A percentile compares a stretch with the other conserved stretches of the same genome.
These are phyloP conservation scores for Galendromus occidentalis DNA, from an alignment of 1,140 invertebrate species.

Conservation along the genomic window DNA sequence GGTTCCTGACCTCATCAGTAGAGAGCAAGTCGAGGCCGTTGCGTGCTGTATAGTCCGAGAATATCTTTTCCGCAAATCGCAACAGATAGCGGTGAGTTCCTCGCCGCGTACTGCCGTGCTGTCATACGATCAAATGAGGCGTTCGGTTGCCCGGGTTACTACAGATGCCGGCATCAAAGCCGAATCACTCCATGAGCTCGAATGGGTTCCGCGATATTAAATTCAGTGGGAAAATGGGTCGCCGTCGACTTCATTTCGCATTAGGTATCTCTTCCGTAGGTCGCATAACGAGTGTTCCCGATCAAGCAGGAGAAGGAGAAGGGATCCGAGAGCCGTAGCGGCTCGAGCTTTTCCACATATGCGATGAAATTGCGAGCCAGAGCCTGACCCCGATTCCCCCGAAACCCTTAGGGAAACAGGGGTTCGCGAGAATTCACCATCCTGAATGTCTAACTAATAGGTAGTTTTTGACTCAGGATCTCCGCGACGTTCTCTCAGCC, in stretches of 20 bases:
- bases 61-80: neutral
- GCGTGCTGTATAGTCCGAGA: constrained; percentile 4
- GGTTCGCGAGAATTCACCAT: neutral
- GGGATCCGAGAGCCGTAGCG: neutral
- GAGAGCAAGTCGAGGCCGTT: neutral
- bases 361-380: neutral
- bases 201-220: no score
- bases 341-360: neutral
- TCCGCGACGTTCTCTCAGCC: neutral
- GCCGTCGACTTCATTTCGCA: no score
- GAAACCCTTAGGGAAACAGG: neutral
- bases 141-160: neutral
- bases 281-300: neutral
- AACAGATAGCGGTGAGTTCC: neutral
- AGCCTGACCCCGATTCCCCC: neutral
- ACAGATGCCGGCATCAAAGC: neutral
- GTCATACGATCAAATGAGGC: neutral
- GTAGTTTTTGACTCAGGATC: neutral
- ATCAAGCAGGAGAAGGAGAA: neutral
- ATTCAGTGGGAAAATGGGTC: no score
- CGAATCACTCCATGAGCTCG: no score
- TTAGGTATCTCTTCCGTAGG: no score
- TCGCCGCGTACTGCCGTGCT: neutral
- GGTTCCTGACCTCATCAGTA: neutral
- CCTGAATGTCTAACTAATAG: neutral